phyloP scores from a whole-genome alignment of 2,888 invertebrate species.

The Periphyllus acericola region DNA sequence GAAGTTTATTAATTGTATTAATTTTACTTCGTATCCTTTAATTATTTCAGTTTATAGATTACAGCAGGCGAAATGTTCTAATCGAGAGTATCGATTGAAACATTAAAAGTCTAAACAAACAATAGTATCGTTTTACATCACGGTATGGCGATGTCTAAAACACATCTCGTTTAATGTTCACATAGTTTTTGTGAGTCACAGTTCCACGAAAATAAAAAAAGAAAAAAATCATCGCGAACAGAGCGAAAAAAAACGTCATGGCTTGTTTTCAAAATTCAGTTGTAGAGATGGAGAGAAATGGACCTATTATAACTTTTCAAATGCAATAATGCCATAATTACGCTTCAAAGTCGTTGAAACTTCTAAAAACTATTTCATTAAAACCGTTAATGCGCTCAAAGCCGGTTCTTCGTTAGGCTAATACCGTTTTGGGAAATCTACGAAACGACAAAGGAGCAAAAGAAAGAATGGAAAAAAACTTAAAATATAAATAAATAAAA shows the following conservation, averaged over 20 bases:
- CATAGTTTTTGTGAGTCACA: neutral
- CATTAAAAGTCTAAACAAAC: neutral
- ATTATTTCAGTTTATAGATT: no score
- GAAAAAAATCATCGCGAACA: slow-evolving; percentile 2
- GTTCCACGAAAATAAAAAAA: slow-evolving; percentile 11
- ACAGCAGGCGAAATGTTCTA: neutral
- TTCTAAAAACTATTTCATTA: slow-evolving; percentile 42
- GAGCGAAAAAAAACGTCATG: slow-evolving; percentile 2
- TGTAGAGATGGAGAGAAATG: neutral
- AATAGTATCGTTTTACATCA: neutral
- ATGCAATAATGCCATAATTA: slow-evolving; percentile 28
- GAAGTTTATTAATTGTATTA: no score
- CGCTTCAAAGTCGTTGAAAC: slow-evolving; percentile 37
- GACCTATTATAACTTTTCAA: slow-evolving; percentile 47
- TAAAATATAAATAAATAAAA: neutral
- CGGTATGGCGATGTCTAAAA: neutral
- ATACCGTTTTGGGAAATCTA: slow-evolving; percentile 39
- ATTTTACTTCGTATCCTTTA: no score
- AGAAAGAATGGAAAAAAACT: neutral
- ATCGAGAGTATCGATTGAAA: neutral
- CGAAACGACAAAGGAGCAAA: neutral
- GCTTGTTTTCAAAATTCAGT: neutral
- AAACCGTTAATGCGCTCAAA: neutral
- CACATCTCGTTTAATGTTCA: neutral
- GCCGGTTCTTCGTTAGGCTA: slow-evolving; percentile 7